These are phyloP conservation scores for Luehdorfia chinensis DNA, from an alignment of 1,140 invertebrate genomes.

Conservation along the genomic window DNA sequence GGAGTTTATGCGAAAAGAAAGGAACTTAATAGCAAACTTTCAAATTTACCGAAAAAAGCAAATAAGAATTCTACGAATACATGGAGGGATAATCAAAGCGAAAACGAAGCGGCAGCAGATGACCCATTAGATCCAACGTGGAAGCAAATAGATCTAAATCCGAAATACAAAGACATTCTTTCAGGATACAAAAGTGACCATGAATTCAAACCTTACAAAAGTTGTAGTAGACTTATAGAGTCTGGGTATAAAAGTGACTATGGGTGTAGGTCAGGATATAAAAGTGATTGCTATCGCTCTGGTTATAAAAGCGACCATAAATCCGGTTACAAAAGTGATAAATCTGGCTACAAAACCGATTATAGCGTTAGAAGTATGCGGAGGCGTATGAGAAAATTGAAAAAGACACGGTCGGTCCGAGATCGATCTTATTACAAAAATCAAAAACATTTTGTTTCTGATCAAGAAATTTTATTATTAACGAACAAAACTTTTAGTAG, in stretches of 20 bases:
- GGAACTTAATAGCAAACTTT: slow-evolving; percentile 69
- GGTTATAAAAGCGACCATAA: slow-evolving; percentile 79
- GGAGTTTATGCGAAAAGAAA: slow-evolving; percentile 74
- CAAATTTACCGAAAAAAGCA: slow-evolving; percentile 57
- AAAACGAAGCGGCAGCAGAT: slow-evolving; percentile 72
- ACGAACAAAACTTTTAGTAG: slow-evolving; percentile 74
- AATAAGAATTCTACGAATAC: slow-evolving; percentile 51
- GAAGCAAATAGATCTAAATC: slow-evolving; percentile 80
- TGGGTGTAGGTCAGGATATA: slow-evolving; percentile 76
- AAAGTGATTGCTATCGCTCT: slow-evolving; percentile 74
- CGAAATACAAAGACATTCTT: slow-evolving; percentile 78
- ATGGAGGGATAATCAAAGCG: slow-evolving; percentile 72
- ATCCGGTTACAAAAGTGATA: slow-evolving; percentile 80
- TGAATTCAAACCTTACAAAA: slow-evolving; percentile 75
- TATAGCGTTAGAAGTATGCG: slow-evolving; percentile 77
- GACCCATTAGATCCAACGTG: slow-evolving; percentile 78
- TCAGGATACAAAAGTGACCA: slow-evolving; percentile 78
- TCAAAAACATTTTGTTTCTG: slow-evolving; percentile 76
- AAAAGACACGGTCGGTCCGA: slow-evolving; percentile 75
- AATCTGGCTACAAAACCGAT: slow-evolving; percentile 79
- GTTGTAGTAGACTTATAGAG: slow-evolving; percentile 78
- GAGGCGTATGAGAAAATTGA: slow-evolving; percentile 70
- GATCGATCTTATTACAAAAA: slow-evolving; percentile 75
- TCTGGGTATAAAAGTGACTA: slow-evolving; percentile 80
- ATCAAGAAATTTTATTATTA: slow-evolving; percentile 70